A percentile compares a stretch with the other conserved stretches of the same genome.
phyloP scores from a whole-genome alignment of 2,888 invertebrate species.

The Petrolisthes manimaculis region DNA sequence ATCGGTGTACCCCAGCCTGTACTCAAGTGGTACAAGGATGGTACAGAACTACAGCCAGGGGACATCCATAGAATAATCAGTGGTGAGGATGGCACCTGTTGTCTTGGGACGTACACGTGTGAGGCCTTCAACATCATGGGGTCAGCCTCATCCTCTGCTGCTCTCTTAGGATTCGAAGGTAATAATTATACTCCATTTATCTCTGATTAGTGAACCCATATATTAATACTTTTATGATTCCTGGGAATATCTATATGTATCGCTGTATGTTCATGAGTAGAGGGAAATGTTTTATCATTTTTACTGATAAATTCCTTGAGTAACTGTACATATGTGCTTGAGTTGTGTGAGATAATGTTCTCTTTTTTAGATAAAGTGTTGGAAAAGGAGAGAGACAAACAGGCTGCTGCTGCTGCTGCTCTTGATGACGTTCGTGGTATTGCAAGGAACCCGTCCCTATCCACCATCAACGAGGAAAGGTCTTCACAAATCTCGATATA shows the following conservation, averaged over 20 bases:
- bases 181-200: background rate
- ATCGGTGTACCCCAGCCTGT: conserved; percentile 90
- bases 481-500: conserved; percentile 77
- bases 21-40: conserved; percentile 94
- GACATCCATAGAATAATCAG: conserved; percentile 92
- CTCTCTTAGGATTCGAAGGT: conserved; percentile 77
- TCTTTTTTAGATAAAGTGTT: conserved; percentile 56
- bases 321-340: background rate
- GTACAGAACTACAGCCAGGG: conserved; percentile 87
- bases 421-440: conserved; percentile 69
- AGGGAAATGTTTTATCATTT: background rate
- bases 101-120: conserved; percentile 90
- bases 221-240: background rate
- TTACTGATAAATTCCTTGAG: background rate
- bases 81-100: conserved; percentile 90
- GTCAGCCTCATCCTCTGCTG: conserved; percentile 87
- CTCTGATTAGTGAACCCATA: no score
- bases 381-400: conserved; percentile 49
- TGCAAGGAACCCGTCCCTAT: conserved; percentile 84
- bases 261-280: background rate
- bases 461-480: conserved; percentile 90
- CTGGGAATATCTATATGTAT: background rate
- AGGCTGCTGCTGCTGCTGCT: conserved; percentile 39
- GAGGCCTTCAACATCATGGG: conserved; percentile 94
- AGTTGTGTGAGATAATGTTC: background rate